Evolutionary conservation across 53 echinoderm and acorn worm species (phyloP).

Genomic region (Apostichopus leukothele): DNA sequence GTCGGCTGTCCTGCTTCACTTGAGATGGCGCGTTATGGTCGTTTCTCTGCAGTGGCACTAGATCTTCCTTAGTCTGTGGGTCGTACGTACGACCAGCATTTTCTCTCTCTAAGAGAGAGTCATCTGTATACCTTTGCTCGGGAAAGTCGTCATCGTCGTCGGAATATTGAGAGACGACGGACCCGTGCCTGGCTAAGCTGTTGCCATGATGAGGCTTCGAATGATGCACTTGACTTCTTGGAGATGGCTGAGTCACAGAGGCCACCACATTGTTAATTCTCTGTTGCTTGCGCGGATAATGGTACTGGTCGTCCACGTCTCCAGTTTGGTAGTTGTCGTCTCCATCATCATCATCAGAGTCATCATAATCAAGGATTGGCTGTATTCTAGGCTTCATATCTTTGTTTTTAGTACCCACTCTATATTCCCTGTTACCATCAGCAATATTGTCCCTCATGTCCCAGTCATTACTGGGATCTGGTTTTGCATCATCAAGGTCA

Average conservation of each 20-base stretch:
- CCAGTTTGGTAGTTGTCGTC: background rate
- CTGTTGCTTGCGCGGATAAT: background rate
- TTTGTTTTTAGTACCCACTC: background rate
- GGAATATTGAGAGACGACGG: background rate
- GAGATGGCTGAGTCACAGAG: background rate
- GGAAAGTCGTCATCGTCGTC: slow-evolving; percentile 34
- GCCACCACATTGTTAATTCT: background rate
- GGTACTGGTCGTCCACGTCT: background rate
- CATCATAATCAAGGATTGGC: background rate
- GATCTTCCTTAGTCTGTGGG: background rate
- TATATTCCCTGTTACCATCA: background rate
- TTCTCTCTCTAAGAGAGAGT: slow-evolving; percentile 1
- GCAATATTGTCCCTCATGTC: background rate
- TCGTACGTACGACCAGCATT: background rate
- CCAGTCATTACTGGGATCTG: background rate
- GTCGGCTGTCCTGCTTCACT: background rate
- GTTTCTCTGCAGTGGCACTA: background rate
- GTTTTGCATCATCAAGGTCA: background rate
- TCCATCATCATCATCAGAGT: background rate
- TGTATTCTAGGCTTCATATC: background rate
- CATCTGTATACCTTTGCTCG: slow-evolving; percentile 26
- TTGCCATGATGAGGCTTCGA: slow-evolving; percentile 11
- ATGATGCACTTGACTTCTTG: background rate
- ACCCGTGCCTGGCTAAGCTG: background rate
- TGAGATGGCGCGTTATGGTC: background rate